Evolutionary conservation across 2,888 invertebrate species (phyloP).

Genomic region (Pseudococcus viburni): DNA sequence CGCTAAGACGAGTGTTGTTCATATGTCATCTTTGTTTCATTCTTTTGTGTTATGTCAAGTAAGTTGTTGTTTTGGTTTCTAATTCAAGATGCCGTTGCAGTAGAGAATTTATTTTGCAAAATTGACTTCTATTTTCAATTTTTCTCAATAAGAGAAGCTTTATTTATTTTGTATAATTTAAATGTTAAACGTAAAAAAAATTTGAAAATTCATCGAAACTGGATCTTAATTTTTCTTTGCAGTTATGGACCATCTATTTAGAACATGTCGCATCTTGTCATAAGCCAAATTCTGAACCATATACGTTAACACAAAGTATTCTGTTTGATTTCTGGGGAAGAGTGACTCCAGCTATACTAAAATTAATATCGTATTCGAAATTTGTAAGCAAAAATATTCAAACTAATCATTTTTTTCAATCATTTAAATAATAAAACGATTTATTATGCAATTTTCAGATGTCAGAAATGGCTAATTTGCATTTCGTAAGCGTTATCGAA

Average conservation of each 20-base stretch:
- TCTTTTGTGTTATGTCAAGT: conserved; percentile 97
- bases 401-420: not conserved
- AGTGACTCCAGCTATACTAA: conserved; percentile 94
- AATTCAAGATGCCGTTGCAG: too few species aligned
- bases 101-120: too few species aligned
- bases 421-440: conserved; percentile 16
- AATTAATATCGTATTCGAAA: conserved; percentile 92
- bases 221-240: conserved; percentile 58
- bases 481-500: conserved; percentile 95
- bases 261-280: conserved; percentile 85
- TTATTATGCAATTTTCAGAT: conserved; percentile 76
- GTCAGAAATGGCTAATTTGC: conserved; percentile 97
- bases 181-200: too few species aligned
- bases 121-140: too few species aligned
- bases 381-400: conserved; percentile 76
- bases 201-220: too few species aligned
- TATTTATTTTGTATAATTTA: too few species aligned
- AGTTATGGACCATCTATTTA: conserved; percentile 98
- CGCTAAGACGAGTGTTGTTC: conserved; percentile 86
- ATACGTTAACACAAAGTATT: conserved; percentile 83
- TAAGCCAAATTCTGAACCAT: conserved; percentile 80
- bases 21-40: conserved; percentile 97
- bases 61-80: conserved; percentile 68
- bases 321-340: conserved; percentile 99
- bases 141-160: too few species aligned